These are phyloP conservation scores for Anarhynchus alexandrinus DNA, from an alignment of 2,113 vertebrate species.

Conservation along the genomic window DNA sequence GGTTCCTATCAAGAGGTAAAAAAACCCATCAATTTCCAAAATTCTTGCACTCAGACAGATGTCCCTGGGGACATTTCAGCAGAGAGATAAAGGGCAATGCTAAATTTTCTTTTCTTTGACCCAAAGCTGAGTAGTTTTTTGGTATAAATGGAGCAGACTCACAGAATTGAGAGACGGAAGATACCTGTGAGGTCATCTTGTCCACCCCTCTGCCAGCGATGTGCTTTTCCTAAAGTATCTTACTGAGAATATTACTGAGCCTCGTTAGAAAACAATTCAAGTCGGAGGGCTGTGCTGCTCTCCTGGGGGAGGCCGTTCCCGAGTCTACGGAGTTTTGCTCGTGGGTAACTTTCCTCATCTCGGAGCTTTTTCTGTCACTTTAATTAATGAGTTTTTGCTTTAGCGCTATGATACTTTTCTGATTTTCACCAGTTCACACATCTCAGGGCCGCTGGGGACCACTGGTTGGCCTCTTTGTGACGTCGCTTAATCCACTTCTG, in stretches of 20 bases:
- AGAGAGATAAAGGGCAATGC: background rate
- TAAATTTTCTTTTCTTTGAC: background rate
- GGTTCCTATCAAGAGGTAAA: background rate
- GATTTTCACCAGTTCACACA: background rate
- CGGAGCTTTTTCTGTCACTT: background rate
- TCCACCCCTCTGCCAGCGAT: background rate
- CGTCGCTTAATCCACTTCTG: background rate
- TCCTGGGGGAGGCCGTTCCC: background rate
- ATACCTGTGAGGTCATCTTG: background rate
- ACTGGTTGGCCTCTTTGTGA: background rate
- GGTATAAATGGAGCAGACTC: background rate
- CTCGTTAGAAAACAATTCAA: background rate
- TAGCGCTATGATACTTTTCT: background rate
- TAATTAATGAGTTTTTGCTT: background rate
- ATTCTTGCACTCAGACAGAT: background rate
- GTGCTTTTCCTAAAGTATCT: background rate
- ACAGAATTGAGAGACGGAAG: background rate
- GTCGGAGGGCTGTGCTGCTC: background rate
- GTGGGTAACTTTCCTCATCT: background rate
- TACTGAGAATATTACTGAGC: background rate
- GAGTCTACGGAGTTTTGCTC: background rate
- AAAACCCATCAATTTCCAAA: background rate
- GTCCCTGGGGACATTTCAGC: background rate
- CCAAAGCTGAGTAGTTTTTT: background rate
- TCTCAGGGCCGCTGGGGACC: background rate